These are phyloP conservation scores for Deilephila porcellus DNA, from an alignment of 2,888 invertebrate species.

Conservation along the genomic window DNA sequence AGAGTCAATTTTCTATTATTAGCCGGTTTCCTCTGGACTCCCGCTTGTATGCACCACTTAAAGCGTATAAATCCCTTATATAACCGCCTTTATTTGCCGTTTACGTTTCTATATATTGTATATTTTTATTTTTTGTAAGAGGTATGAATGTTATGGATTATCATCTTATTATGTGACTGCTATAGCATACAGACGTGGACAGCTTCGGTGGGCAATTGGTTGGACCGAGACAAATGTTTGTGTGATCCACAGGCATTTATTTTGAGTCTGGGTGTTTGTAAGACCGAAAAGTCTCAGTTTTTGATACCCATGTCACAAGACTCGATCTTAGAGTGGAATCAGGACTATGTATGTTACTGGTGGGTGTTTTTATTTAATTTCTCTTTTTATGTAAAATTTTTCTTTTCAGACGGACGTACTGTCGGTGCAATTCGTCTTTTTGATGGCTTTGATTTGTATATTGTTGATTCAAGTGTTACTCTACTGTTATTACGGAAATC, in stretches of 20 bases:
- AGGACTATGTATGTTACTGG: no score
- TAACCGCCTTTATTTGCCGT: background rate
- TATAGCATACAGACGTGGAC: no score
- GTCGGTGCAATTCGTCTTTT: slow-evolving; percentile 46
- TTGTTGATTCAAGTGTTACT: slow-evolving; percentile 51
- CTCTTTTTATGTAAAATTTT: slow-evolving; percentile 21
- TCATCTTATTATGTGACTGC: no score
- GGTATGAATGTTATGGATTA: no score
- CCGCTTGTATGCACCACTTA: background rate
- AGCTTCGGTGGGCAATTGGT: no score
- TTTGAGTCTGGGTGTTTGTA: no score
- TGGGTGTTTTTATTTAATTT: background rate
- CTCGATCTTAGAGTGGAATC: no score
- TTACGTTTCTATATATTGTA: background rate
- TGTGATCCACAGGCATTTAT: no score
- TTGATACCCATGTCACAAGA: no score
- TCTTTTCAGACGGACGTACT: slow-evolving; percentile 48
- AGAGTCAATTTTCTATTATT: slow-evolving; percentile 25
- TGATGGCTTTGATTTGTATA: slow-evolving; percentile 36
- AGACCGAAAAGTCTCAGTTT: no score
- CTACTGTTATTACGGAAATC: slow-evolving; percentile 57
- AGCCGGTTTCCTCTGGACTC: background rate
- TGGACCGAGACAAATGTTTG: no score
- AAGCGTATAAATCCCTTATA: background rate
- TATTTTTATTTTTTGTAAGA: no score